Evolutionary conservation across 92 coral and sea anemone genomes (phyloP).

Genomic region (Phymanthus crucifer): DNA sequence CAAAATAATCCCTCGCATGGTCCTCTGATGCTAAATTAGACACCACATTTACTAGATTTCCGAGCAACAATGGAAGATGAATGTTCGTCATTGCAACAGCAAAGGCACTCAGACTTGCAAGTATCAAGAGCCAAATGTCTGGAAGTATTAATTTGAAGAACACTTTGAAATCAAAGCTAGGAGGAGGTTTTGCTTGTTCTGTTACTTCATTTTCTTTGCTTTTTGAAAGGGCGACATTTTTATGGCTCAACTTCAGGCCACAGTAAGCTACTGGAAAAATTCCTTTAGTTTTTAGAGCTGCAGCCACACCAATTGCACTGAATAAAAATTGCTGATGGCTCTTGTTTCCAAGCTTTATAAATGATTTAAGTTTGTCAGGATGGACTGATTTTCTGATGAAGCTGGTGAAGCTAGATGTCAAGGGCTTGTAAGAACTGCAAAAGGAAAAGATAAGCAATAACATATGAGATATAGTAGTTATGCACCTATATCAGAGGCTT

Average conservation of each 20-base stretch:
- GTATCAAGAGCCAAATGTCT: constrained; percentile 82
- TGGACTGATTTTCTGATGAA: constrained; percentile 1
- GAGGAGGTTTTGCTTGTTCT: constrained; percentile 42
- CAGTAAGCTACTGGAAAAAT: constrained; percentile 69
- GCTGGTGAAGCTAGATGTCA: constrained; percentile 10
- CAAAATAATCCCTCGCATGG: constrained; percentile 65
- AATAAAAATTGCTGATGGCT: not conserved
- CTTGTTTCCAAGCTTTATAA: constrained; percentile 5
- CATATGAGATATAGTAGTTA: not conserved
- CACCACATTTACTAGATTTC: constrained; percentile 90
- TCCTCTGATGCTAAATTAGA: constrained; percentile 79
- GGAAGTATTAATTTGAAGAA: constrained; percentile 84
- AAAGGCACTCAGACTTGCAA: constrained; percentile 92
- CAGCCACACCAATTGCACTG: constrained; percentile 46
- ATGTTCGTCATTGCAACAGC: constrained; percentile 94
- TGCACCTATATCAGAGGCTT: not conserved
- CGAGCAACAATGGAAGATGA: constrained; percentile 83
- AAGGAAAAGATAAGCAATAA: not conserved
- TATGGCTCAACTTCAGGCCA: constrained; percentile 92
- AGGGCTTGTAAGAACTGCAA: not conserved
- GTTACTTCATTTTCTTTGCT: constrained; percentile 11
- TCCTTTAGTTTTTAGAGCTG: constrained; percentile 40
- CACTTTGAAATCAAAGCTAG: constrained; percentile 70
- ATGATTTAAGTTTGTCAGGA: not conserved
- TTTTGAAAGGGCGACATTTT: constrained; percentile 46